Evolutionary conservation across 2,888 invertebrate genomes (phyloP).

Genomic region (Phaedon cochleariae): DNA sequence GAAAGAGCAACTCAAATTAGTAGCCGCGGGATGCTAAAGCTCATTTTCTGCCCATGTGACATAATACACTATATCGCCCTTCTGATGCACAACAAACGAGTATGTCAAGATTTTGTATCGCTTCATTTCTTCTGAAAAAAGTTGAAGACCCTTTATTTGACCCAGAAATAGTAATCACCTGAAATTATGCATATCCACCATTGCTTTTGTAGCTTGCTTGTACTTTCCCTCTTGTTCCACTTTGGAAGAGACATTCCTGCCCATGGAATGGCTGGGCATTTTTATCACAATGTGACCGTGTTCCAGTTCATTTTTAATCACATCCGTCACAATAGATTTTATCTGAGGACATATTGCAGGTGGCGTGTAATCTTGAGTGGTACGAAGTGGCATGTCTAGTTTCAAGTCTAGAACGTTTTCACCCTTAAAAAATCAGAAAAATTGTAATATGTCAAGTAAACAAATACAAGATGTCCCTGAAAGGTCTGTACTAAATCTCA

Average conservation of each 20-base stretch:
- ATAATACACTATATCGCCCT: too few relatives aligned
- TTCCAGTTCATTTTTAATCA: constrained; percentile 63
- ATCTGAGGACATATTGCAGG: constrained; percentile 77
- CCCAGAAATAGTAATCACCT: constrained; percentile 45
- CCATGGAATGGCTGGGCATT: constrained; percentile 56
- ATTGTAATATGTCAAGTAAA: too few relatives aligned
- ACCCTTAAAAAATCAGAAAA: constrained; percentile 52
- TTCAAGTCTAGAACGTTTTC: constrained; percentile 80
- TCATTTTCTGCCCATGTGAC: too few relatives aligned
- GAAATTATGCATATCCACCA: constrained; percentile 58
- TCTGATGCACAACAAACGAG: too few relatives aligned
- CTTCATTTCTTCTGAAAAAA: too few relatives aligned
- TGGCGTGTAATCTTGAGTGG: constrained; percentile 78
- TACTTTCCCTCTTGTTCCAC: constrained; percentile 60
- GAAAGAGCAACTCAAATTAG: too few relatives aligned
- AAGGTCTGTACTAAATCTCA: too few relatives aligned
- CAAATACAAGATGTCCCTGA: too few relatives aligned
- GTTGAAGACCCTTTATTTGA: too few relatives aligned
- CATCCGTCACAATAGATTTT: constrained; percentile 72
- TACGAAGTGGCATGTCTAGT: constrained; percentile 78
- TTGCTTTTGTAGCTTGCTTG: constrained; percentile 58
- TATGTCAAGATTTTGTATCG: too few relatives aligned
- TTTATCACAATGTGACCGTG: constrained; percentile 57
- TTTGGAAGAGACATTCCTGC: constrained; percentile 55
- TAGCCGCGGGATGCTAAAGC: too few relatives aligned